Evolutionary conservation across 2,888 invertebrate species (phyloP), one percentile per base, ranked within the genome.

Genomic region (Alviniconcha strummeri): DNA sequence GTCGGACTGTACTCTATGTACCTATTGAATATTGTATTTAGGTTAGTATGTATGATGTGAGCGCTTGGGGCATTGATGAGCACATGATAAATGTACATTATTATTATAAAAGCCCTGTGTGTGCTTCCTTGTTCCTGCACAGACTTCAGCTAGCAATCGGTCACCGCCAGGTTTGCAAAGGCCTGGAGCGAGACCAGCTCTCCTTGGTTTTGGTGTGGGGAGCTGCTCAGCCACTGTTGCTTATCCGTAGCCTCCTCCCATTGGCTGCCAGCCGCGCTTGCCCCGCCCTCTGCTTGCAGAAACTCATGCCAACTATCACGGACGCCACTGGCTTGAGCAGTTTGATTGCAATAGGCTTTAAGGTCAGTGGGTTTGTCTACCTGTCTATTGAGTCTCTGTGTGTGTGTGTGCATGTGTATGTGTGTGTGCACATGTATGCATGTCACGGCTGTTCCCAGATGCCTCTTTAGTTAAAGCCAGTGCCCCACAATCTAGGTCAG

Each of bases 71-170:
- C n/a, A n/a, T n/a, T n/a, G n/a, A n/a, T n/a, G n/a, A n/a, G n/a
- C n/a, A n/a, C n/a, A n/a, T n/a, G n/a, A n/a, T n/a, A n/a, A n/a
- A n/a, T n/a, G n/a, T n/a, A n/a, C n/a, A n/a, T n/a, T n/a, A n/a
- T n/a, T n/a, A n/a, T n/a, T n/a, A n/a, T n/a, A n/a, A n/a, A n/a
- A n/a, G n/a, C n/a, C n/a, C n/a, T n/a, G n/a, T n/a, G n/a, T n/a
- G n/a, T n/a, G n/a, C n/a, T n/a, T n/a, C n/a, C n/a, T n/a, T n/a
- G n/a, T n/a, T n/a, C n/a, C n/a, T n/a, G n/a, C n/a, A n/a, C 84
- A 89, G 89, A 83, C 86, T 84, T 19, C 86, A 87, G 84, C 85
- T 89, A 79, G 85, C 85, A 3, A 80, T 87, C 57, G 89, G 89
- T 17, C 72, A 83, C 36, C 85, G 85, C 17, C 69, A 81, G 76